Percentiles rank a stretch among this genome's conserved stretches.
Conservation (phyloP, 1,140 invertebrate genomes). For the Drosophila jambulina region DNA sequence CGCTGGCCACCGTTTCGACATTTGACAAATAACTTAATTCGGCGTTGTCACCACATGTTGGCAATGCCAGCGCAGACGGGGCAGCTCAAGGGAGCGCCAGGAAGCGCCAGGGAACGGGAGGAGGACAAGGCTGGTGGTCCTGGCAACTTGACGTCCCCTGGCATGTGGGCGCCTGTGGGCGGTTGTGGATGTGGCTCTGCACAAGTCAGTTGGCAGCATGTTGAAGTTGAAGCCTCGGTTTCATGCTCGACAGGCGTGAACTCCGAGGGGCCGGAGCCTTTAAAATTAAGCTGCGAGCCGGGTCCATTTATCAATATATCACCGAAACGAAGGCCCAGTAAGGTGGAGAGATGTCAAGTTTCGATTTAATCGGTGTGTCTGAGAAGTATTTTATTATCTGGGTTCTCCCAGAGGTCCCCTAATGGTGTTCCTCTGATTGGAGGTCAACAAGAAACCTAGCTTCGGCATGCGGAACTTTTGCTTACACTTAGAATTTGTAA, state of each 20-base stretch:
- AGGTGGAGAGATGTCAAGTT: background rate
- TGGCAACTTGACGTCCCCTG: conserved; percentile 36
- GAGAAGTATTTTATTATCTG: background rate
- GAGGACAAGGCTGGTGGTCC: background rate
- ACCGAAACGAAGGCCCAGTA: background rate
- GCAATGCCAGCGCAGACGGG: conserved; percentile 17
- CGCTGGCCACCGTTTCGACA: conserved; percentile 62
- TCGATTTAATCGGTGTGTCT: conserved; percentile 4
- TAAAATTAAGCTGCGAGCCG: conserved; percentile 34
- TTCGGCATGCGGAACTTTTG: too few species aligned
- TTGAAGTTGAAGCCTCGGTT: conserved; percentile 48
- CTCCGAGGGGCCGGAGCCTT: conserved; percentile 20
- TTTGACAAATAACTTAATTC: conserved; percentile 83
- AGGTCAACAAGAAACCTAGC: background rate
- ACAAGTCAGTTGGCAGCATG: conserved; percentile 45
- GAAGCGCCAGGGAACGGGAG: background rate
- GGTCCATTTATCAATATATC: conserved; percentile 27
- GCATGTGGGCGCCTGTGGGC: conserved; percentile 16
- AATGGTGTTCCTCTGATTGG: background rate
- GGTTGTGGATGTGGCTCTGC: conserved; percentile 24
- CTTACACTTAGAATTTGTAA: too few species aligned
- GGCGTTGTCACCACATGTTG: conserved; percentile 75
- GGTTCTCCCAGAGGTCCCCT: background rate
- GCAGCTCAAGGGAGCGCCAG: conserved; percentile 6
- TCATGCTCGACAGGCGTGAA: conserved; percentile 43